A percentile compares a stretch with the other conserved stretches of the same genome.
Evolutionary conservation across 2,888 invertebrate genomes (phyloP).

Genomic region (Meteorus colon): DNA sequence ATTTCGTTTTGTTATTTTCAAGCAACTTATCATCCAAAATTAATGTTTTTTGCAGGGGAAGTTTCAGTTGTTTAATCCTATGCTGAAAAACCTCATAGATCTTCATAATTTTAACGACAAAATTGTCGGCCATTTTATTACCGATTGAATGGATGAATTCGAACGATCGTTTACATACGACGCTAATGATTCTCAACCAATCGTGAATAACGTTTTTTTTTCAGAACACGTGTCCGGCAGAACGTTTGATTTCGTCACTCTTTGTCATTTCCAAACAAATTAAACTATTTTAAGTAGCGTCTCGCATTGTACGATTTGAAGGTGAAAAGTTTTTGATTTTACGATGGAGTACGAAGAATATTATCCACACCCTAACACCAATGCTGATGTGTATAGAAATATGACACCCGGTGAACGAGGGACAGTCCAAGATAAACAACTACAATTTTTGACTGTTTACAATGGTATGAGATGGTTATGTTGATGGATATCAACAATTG

Average conservation of each 20-base stretch:
- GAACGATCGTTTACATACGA: not conserved
- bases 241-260: not conserved
- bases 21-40: not conserved
- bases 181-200: not conserved
- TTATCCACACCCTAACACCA: conserved; percentile 62
- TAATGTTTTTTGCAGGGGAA: too few relatives aligned
- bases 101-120: too few relatives aligned
- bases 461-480: conserved; percentile 62
- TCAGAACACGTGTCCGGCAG: conserved; percentile 29
- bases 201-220: not conserved
- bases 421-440: conserved; percentile 61
- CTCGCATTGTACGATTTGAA: not conserved
- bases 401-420: conserved; percentile 61
- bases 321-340: not conserved
- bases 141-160: not conserved
- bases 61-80: too few relatives aligned
- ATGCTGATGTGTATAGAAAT: conserved; percentile 69
- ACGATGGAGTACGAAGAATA: conserved; percentile 46
- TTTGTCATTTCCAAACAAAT: conserved; percentile 25
- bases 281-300: too few relatives aligned
- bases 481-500: not conserved
- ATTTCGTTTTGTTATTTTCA: conserved; percentile 7
- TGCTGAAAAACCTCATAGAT: too few relatives aligned
- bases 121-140: not conserved
- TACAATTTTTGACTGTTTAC: conserved; percentile 67